Conservation (phyloP, 2,797 vertebrate genomes). For the Sebastes cheni region DNA sequence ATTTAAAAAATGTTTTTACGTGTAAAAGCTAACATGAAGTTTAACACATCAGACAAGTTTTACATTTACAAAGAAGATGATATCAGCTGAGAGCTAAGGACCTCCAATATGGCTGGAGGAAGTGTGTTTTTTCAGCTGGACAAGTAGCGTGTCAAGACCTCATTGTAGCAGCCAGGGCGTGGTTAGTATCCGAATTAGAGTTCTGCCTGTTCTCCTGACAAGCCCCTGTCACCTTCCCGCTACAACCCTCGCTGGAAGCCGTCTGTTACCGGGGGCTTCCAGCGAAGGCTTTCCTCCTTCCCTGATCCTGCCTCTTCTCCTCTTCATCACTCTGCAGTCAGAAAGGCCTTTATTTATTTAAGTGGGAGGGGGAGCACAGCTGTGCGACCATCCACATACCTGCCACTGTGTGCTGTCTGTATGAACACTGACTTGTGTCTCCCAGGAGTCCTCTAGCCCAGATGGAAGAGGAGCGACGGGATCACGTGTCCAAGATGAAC, state of each 20-base stretch:
- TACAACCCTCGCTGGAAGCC: slow-evolving; percentile 11
- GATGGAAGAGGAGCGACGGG: slow-evolving; percentile 95
- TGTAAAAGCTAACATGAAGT: too few relatives aligned
- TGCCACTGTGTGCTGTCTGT: neutral
- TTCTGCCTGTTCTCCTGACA: neutral
- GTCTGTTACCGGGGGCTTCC: neutral
- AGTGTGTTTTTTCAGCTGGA: neutral
- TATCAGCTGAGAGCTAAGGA: neutral
- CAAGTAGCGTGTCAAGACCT: neutral
- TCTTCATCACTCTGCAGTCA: neutral
- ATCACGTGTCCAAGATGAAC: slow-evolving; percentile 95
- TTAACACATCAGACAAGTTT: neutral
- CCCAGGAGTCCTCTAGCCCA: slow-evolving; percentile 93
- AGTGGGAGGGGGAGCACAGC: neutral
- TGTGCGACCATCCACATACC: neutral
- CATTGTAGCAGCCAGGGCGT: neutral
- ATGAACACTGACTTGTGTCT: slow-evolving; percentile 38
- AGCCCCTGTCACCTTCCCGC: neutral
- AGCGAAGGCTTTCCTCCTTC: slow-evolving; percentile 19
- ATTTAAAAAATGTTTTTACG: too few relatives aligned
- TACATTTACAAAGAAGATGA: neutral
- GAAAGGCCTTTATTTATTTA: neutral
- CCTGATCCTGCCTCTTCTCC: neutral
- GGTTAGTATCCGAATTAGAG: neutral
- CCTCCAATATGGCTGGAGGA: neutral